Evolutionary conservation across 2,797 vertebrate genomes (phyloP), one percentile per base, ranked within the genome.

Genomic region (Anas capensis): DNA sequence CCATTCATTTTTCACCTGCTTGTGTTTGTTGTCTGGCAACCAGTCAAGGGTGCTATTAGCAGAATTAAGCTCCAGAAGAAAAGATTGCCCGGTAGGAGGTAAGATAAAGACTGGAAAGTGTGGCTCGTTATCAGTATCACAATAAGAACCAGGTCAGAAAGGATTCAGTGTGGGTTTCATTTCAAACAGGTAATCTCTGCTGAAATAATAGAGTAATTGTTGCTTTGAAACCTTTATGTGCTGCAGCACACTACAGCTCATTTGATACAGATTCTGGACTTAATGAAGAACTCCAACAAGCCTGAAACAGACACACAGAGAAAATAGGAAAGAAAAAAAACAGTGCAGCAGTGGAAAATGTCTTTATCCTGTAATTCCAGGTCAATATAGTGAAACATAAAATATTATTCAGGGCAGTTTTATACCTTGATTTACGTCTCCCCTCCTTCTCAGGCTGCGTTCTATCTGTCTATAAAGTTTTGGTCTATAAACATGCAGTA

Each of bases 11-110:
- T 98, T 97, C 96, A 97, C 97, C 97, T 98, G 97, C 97, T 93
- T 93, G 83, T 97, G 97, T 95, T 96, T 97, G 97, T 96, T 97
- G 96, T 97, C 97, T 98, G 98, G 97, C 98, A 98, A 97, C 92
- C 96, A 97, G 97, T 98, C 98, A 98, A 98, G 95, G 97, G 96
- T 84, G 96, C 97, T 97, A 97, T 98, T 98, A 98, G 97, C 94
- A 97, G 97, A 97, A 97, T 97, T 97, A 97, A 98, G 97, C 95
- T 96, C 91, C 96, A 97, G 93, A 95, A 97, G 95, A 95, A 97
- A 97, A 98, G 97, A 97, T 97, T 97, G 95, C 96, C 96, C 97
- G 65, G 29, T 88, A 93, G 97, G 95, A 98, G 97, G 97, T 91
- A 96, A 97, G 97, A 97, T 97, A 98, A 98, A 97, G 92, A 86